A percentile compares a stretch with the other conserved stretches of the same genome.
These are phyloP conservation scores for Cryptus viduatorius DNA, from an alignment of 2,888 invertebrate genomes.

Conservation along the genomic window DNA sequence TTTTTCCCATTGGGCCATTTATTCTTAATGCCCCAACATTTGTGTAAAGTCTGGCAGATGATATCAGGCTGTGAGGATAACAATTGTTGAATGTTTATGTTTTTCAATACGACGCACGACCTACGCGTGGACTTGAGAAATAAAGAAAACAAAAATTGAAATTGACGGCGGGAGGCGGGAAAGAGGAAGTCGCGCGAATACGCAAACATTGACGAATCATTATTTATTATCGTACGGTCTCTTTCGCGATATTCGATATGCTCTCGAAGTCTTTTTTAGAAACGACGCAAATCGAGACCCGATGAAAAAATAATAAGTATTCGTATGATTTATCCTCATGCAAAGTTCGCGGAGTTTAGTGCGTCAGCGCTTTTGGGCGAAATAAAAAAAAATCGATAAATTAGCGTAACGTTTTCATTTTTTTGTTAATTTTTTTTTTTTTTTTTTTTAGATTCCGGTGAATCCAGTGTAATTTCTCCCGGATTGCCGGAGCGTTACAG, in stretches of 20 bases:
- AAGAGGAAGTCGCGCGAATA: neutral
- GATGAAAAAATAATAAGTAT: constrained; percentile 36
- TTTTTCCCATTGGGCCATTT: neutral
- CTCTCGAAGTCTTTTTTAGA: constrained; percentile 34
- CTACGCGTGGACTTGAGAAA: constrained; percentile 51
- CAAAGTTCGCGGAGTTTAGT: constrained; percentile 21
- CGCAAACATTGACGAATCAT: constrained; percentile 64
- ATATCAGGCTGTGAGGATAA: constrained; percentile 67
- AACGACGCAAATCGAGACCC: constrained; percentile 32
- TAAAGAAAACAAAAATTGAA: constrained; percentile 10
- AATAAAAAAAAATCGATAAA: constrained; percentile 17
- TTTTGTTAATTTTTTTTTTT: constrained; percentile 39
- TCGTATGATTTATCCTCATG: constrained; percentile 43
- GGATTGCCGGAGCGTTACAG: constrained; percentile 84
- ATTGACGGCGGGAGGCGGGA: neutral
- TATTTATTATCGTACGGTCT: constrained; percentile 56
- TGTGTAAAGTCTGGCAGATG: constrained; percentile 76
- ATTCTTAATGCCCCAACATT: constrained; percentile 66
- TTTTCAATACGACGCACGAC: constrained; percentile 58
- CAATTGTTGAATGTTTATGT: constrained; percentile 69
- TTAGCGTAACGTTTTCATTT: too few relatives aligned
- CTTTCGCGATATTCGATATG: constrained; percentile 44
- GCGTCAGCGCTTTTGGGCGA: constrained; percentile 3
- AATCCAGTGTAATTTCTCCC: constrained; percentile 83
- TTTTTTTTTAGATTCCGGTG: constrained; percentile 79